Evolutionary conservation across 2,113 vertebrate species (phyloP), one percentile per base, ranked within the genome.

Genomic region (Heteronetta atricapilla): DNA sequence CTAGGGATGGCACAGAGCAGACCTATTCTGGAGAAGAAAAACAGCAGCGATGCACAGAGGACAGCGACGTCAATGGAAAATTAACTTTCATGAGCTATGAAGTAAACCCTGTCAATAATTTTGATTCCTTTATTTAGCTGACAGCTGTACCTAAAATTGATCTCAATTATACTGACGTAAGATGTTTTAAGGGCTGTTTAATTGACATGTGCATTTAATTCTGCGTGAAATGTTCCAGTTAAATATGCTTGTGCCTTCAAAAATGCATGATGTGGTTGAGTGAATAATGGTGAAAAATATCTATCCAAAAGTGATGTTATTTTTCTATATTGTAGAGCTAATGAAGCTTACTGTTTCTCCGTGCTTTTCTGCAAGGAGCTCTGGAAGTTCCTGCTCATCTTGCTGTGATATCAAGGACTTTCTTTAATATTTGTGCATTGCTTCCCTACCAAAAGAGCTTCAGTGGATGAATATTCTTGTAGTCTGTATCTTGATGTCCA

Each of bases 51-150:
- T 33, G 59, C 44, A 92, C 58, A 79, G 80, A 86, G 36, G 70
- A 92, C 69, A 92, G 66, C 33, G 33, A 89, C 81, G 44, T 89
- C 87, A 76, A 73, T 40, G 53, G 86, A 92, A 90, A 91, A 90
- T 33, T 11, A 95, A 86, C 69, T 44, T 64, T 14, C n/a, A 56
- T 58, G 66, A 94, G 62, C 55, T 82, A 33, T 26, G 55, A 86
- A 95, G 68, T 75, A 94, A 93, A 96, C 28, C 26, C 33, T 76
- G 62, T 69, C 83, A 84, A 90, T 94, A 90, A 58, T 82, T 93
- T 89, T 80, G 16, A 82, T 91, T 95, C 36, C 52, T 87, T 76
- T 92, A 28, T 89, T 90, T 75, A 89, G 86, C 86, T 86, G 73
- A 88, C 60, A 82, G 70, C 69, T 92, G 53, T 79, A 75, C 34